These are phyloP conservation scores for Epicampocera succincta DNA, from an alignment of 2,888 invertebrate species.

Conservation along the genomic window DNA sequence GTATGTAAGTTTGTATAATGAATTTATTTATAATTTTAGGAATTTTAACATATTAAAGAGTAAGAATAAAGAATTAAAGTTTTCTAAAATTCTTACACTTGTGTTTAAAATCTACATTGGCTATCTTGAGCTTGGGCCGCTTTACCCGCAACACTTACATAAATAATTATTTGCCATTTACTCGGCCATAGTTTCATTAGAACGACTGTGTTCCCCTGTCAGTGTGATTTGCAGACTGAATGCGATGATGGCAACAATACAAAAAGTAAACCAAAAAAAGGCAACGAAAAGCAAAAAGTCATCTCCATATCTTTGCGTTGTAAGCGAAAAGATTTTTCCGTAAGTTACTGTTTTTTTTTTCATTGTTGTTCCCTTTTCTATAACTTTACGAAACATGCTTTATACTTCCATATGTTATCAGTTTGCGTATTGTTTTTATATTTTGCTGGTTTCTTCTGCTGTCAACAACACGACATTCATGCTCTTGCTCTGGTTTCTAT, in stretches of 20 bases:
- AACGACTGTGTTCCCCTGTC: background rate
- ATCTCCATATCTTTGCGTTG: constrained; percentile 42
- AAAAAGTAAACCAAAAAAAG: background rate
- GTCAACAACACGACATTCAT: constrained; percentile 19
- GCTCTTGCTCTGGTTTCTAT: constrained; percentile 3
- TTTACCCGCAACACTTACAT: too few relatives aligned
- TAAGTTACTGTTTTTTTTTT: constrained; percentile 1
- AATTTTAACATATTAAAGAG: too few relatives aligned
- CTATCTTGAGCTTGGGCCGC: too few relatives aligned
- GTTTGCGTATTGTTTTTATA: constrained; percentile 21
- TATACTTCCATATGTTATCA: constrained; percentile 51
- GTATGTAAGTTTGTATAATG: too few relatives aligned
- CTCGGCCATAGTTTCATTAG: background rate
- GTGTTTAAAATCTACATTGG: too few relatives aligned
- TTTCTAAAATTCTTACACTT: too few relatives aligned
- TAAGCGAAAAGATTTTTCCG: background rate
- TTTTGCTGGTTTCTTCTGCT: constrained; percentile 73
- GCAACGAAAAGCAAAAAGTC: background rate
- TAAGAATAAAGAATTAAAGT: too few relatives aligned
- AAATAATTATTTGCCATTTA: constrained; percentile 33
- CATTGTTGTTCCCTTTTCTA: constrained; percentile 5
- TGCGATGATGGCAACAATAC: background rate
- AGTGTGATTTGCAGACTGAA: constrained; percentile 19
- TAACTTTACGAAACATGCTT: background rate
- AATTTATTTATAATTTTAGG: too few relatives aligned